Conservation (phyloP, 2,113 vertebrate genomes). For the Pongo abelii region DNA sequence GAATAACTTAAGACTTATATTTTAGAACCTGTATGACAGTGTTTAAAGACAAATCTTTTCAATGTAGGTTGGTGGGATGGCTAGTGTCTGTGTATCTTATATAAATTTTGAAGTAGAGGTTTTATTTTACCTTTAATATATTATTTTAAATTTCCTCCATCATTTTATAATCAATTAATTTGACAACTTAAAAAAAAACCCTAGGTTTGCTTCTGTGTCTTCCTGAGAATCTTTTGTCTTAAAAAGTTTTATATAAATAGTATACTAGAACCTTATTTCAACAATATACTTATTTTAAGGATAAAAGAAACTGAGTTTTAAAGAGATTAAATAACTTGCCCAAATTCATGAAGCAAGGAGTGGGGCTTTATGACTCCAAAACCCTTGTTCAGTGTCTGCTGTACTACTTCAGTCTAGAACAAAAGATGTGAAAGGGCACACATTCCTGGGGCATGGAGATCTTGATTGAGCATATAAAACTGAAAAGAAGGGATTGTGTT, state of each 20-base stretch:
- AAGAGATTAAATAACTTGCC: constrained; percentile 38
- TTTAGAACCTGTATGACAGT: neutral
- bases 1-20: neutral
- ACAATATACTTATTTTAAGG: neutral
- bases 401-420: neutral
- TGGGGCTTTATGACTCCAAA: neutral
- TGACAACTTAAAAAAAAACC: neutral
- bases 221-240: neutral
- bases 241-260: constrained; percentile 2
- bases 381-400: neutral
- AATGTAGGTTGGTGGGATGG: neutral
- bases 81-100: neutral
- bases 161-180: constrained; percentile 3
- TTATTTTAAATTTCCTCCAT: constrained; percentile 39
- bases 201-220: neutral
- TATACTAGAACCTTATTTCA: neutral
- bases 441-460: neutral
- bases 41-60: neutral
- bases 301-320: constrained; percentile 18
- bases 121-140: constrained; percentile 43
- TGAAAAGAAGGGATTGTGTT: neutral
- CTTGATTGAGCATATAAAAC: neutral
- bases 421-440: neutral
- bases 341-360: constrained; percentile 8
- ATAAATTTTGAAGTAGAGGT: constrained; percentile 15